Evolutionary conservation across 2,797 vertebrate genomes (phyloP).

Genomic region (Momotus momota): DNA sequence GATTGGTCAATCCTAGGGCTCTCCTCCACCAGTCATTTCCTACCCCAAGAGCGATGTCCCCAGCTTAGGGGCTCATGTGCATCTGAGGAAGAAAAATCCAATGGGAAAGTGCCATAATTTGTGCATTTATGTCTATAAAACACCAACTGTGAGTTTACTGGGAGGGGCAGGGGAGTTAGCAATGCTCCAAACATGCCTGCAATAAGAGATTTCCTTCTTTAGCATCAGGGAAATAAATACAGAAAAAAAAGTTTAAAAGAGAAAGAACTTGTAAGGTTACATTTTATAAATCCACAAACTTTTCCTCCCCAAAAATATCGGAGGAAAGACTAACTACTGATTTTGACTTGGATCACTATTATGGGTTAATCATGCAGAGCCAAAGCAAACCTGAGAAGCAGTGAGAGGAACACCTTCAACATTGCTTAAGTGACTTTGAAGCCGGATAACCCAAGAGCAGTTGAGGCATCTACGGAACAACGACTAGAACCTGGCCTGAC

Average conservation of each 20-base stretch:
- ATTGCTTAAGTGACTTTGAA: neutral
- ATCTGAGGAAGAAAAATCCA: neutral
- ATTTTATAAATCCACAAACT: neutral
- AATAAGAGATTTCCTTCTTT: neutral
- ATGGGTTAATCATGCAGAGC: neutral
- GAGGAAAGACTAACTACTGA: neutral
- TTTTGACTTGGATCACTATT: neutral
- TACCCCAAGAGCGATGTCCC: neutral
- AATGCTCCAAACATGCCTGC: neutral
- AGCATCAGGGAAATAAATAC: neutral
- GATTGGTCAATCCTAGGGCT: neutral
- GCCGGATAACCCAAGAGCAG: neutral
- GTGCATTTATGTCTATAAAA: neutral
- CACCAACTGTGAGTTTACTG: neutral
- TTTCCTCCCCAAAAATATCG: neutral
- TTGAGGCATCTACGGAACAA: neutral
- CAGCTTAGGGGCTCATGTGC: rapidly evolving
- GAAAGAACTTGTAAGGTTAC: rapidly evolving
- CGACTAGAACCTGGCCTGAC: rapidly evolving
- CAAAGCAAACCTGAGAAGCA: neutral
- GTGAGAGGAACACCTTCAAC: neutral
- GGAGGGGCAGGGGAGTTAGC: no score
- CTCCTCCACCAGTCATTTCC: neutral
- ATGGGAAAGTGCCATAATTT: neutral
- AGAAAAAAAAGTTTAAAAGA: neutral